These are phyloP conservation scores for Macroglossus sobrinus DNA, from an alignment of 2,113 vertebrate genomes.

Conservation along the genomic window DNA sequence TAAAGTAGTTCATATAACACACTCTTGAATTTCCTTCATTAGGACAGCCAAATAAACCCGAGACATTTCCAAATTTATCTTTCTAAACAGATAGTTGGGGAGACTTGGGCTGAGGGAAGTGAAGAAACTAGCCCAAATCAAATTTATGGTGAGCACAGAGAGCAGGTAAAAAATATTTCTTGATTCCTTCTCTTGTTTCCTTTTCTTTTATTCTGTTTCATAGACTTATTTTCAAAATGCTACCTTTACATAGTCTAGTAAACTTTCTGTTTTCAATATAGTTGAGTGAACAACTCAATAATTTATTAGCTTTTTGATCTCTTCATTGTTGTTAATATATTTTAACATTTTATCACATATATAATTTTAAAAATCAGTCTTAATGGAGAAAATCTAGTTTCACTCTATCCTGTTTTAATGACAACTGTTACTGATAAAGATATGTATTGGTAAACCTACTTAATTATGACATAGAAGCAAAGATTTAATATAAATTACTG, in stretches of 20 bases:
- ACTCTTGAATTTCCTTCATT: neutral
- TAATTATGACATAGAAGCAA: neutral
- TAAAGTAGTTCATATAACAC: neutral
- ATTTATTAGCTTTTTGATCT: neutral
- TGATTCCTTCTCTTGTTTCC: neutral
- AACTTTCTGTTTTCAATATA: neutral
- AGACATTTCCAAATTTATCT: neutral
- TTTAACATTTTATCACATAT: neutral
- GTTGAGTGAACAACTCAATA: neutral
- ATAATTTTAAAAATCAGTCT: neutral
- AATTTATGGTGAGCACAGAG: neutral
- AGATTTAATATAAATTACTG: neutral
- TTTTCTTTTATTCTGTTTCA: neutral
- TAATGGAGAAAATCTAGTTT: neutral
- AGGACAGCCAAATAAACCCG: neutral
- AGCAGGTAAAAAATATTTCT: neutral
- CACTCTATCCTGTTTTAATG: neutral
- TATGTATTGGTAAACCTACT: neutral
- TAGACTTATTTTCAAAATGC: neutral
- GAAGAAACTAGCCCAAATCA: neutral
- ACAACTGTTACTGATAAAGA: neutral
- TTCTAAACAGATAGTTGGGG: neutral
- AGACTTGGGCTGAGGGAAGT: neutral
- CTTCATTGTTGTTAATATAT: neutral
- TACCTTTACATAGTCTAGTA: neutral